Percentiles rank a stretch among this genome's conserved stretches.
Conservation (phyloP, 2,888 invertebrate species). For the Synergus umbraculus region DNA sequence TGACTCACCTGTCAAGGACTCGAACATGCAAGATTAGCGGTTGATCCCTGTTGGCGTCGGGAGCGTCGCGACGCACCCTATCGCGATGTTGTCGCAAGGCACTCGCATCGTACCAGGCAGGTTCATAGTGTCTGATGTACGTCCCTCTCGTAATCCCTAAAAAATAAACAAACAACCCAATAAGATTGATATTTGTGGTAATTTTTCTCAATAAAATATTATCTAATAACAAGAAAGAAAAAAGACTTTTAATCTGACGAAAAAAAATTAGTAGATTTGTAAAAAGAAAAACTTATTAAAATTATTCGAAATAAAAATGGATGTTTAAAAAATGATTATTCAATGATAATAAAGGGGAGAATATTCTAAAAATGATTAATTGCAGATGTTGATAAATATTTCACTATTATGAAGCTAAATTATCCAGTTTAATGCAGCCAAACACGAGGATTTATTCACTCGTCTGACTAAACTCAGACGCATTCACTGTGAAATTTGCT, state of each 20-base stretch:
- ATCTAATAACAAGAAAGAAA: too few relatives aligned
- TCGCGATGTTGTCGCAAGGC: constrained; percentile 72
- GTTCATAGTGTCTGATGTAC: constrained; percentile 74
- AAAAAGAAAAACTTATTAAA: too few relatives aligned
- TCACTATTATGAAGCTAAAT: neutral
- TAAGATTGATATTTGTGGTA: constrained; percentile 50
- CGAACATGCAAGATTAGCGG: constrained; percentile 71
- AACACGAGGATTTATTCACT: neutral
- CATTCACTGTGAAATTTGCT: constrained; percentile 6
- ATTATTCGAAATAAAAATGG: too few relatives aligned
- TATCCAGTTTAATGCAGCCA: neutral
- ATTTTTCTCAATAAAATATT: constrained; percentile 9
- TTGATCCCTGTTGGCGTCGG: constrained; percentile 67
- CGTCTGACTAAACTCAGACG: constrained; percentile 14
- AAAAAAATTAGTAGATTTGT: too few relatives aligned
- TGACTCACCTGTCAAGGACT: constrained; percentile 73
- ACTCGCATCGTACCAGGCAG: constrained; percentile 72
- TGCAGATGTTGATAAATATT: neutral
- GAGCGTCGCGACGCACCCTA: constrained; percentile 72
- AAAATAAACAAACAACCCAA: constrained; percentile 53
- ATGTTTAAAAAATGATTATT: neutral
- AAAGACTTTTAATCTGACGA: too few relatives aligned
- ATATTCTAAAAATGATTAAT: neutral
- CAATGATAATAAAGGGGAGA: neutral
- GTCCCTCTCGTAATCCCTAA: constrained; percentile 72